Conservation (phyloP, 2,797 vertebrate genomes). For the Rhinophrynus dorsalis region DNA sequence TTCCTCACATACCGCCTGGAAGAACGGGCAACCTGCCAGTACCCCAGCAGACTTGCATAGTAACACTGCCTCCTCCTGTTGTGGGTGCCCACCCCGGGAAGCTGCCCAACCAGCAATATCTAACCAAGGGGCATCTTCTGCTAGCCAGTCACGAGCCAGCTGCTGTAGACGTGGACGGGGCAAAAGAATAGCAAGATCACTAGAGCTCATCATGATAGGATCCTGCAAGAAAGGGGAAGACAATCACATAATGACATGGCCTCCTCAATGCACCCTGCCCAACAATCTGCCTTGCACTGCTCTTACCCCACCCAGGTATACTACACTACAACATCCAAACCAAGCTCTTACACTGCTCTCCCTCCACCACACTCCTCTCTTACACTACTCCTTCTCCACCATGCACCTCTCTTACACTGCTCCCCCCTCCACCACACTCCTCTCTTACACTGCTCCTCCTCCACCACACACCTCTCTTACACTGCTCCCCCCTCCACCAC, state of each 20-base stretch:
- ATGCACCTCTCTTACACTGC: not conserved
- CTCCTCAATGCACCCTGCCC: too few species aligned
- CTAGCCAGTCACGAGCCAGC: conserved; percentile 75
- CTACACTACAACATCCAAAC: not conserved
- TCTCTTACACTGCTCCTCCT: too few species aligned
- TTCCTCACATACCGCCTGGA: conserved; percentile 76
- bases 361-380: too few species aligned
- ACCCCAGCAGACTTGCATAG: conserved; percentile 76
- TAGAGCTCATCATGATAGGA: not conserved
- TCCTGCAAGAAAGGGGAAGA: not conserved
- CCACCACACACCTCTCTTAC: too few species aligned
- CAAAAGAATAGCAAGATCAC: conserved; percentile 1
- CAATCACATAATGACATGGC: too few species aligned
- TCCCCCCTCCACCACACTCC: too few species aligned
- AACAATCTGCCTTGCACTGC: fast-evolving
- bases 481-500: too few species aligned
- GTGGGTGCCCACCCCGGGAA: conserved; percentile 64
- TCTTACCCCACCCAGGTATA: not conserved
- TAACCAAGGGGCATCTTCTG: conserved; percentile 77
- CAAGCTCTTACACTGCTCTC: not conserved
- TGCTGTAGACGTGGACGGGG: conserved; percentile 52
- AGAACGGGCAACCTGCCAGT: conserved; percentile 80
- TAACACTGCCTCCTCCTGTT: conserved; percentile 61
- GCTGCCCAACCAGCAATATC: conserved; percentile 73
- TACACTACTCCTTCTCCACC: not conserved